Percentiles rank a stretch among this genome's conserved stretches.
phyloP scores from a whole-genome alignment of 2,113 vertebrate species.

The Galeopterus variegatus region DNA sequence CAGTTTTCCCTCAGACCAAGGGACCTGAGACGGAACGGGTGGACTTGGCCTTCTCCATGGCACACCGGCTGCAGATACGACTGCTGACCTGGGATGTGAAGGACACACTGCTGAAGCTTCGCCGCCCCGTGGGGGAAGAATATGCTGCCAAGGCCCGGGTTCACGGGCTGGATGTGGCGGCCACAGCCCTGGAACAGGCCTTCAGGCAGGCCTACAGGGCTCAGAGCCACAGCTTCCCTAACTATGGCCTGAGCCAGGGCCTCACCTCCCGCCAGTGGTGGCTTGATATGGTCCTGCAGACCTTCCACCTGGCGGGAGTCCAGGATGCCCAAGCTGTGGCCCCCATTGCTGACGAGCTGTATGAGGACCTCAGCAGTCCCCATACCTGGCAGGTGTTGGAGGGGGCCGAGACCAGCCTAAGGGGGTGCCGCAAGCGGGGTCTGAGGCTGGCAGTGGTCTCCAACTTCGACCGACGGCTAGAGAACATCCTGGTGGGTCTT shows the following conservation, averaged over 20 bases:
- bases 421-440: conserved; percentile 89
- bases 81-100: conserved; percentile 97
- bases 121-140: conserved; percentile 91
- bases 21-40: background rate
- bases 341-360: conserved; percentile 91
- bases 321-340: conserved; percentile 86
- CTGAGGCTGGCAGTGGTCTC: conserved; percentile 93
- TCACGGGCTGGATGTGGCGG: conserved; percentile 89
- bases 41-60: conserved; percentile 59
- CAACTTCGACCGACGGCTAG: conserved; percentile 95
- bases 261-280: conserved; percentile 94
- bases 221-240: conserved; percentile 91
- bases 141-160: conserved; percentile 91
- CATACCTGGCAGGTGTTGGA: conserved; percentile 93
- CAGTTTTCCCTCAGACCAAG: background rate
- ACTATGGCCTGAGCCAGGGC: conserved; percentile 92
- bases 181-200: conserved; percentile 85
- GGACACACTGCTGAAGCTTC: conserved; percentile 94
- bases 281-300: conserved; percentile 90
- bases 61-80: conserved; percentile 84
- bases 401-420: conserved; percentile 90
- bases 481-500: conserved; percentile 89
- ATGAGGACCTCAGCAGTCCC: conserved; percentile 90
- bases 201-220: conserved; percentile 88
- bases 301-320: conserved; percentile 91